These are phyloP conservation scores for Hippopotamus amphibius DNA, from an alignment of 2,113 vertebrate genomes.

Conservation along the genomic window DNA sequence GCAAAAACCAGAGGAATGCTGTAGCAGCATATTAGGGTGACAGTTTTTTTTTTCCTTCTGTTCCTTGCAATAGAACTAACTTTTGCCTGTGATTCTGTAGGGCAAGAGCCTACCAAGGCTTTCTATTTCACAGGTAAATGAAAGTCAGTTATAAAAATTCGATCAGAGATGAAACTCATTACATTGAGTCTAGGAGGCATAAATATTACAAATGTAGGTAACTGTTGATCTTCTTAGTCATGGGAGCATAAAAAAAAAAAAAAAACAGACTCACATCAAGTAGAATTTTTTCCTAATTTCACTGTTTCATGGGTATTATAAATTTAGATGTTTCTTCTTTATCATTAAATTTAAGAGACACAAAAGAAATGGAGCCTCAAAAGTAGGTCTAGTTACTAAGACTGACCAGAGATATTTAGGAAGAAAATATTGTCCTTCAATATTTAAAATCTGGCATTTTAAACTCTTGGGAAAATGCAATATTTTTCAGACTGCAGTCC, in stretches of 20 bases:
- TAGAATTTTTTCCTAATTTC: conserved; percentile 78
- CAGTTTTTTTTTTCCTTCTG: neutral
- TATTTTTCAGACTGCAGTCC: conserved; percentile 27
- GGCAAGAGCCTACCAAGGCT: conserved; percentile 55
- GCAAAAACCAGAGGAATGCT: conserved; percentile 7
- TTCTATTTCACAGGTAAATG: conserved; percentile 79
- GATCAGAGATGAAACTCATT: conserved; percentile 80
- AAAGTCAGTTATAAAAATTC: conserved; percentile 81
- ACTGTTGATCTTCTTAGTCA: conserved; percentile 81
- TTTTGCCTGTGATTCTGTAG: conserved; percentile 63
- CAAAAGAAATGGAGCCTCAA: conserved; percentile 72
- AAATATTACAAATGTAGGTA: conserved; percentile 81
- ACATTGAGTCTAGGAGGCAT: conserved; percentile 76
- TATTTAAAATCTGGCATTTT: conserved; percentile 47
- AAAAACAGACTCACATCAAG: conserved; percentile 74
- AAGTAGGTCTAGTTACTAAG: conserved; percentile 62
- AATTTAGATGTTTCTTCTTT: conserved; percentile 76
- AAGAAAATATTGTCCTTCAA: conserved; percentile 55
- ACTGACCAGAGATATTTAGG: conserved; percentile 72
- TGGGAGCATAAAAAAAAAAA: conserved; percentile 62
- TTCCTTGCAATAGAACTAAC: conserved; percentile 48
- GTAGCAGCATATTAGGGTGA: neutral
- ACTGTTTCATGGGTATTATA: conserved; percentile 76
- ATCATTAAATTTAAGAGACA: conserved; percentile 76
- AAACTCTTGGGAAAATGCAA: conserved; percentile 33